Percentiles rank a stretch among this genome's conserved stretches.
Evolutionary conservation across 2,113 vertebrate genomes (phyloP).

Genomic region (Spilogale gracilis): DNA sequence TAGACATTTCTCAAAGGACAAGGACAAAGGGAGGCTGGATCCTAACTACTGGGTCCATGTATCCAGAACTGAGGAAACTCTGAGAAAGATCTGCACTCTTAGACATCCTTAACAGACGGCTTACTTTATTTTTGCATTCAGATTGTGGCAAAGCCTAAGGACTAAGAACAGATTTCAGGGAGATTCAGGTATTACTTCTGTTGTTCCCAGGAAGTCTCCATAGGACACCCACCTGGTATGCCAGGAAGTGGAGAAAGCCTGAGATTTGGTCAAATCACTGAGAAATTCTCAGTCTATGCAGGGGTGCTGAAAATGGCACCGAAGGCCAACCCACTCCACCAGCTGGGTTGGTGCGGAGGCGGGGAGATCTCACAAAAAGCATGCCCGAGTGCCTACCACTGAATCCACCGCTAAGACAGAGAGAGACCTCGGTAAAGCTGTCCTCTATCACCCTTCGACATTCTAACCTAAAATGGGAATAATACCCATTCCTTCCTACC

Average conservation of each 20-base stretch:
- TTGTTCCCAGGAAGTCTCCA: background rate
- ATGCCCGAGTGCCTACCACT: background rate
- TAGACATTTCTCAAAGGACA: background rate
- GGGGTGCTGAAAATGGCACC: background rate
- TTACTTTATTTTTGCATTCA: background rate
- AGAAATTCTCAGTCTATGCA: background rate
- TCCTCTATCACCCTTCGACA: constrained; percentile 25
- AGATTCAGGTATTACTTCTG: background rate
- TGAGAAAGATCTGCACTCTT: background rate
- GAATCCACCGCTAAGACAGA: background rate
- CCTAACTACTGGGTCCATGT: background rate
- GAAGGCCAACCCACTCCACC: background rate
- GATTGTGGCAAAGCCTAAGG: background rate
- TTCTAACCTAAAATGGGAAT: constrained; percentile 60
- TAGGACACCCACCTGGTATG: background rate
- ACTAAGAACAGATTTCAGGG: background rate
- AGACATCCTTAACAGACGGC: rapidly evolving
- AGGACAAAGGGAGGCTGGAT: background rate
- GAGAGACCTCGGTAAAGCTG: background rate
- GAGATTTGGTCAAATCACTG: background rate
- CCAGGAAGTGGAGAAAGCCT: constrained; percentile 30
- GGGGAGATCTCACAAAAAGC: background rate
- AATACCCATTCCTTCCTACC: constrained; percentile 53
- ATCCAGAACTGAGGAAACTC: background rate
- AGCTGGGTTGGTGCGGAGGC: background rate